Conservation (phyloP, 2,888 invertebrate species). For the Steinernema carpocapsae region DNA sequence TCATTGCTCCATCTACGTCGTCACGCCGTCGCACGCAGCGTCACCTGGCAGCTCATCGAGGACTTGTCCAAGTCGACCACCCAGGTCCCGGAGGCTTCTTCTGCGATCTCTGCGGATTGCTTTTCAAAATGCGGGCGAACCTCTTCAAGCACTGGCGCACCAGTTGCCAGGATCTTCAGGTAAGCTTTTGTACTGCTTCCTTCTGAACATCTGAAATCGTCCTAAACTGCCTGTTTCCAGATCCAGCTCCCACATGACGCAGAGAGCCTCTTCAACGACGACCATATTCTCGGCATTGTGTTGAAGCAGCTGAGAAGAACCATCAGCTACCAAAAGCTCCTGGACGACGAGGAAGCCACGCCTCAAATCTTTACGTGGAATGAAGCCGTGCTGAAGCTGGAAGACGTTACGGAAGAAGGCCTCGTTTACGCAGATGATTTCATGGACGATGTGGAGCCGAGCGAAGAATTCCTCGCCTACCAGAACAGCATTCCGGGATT, state of each 20-base stretch:
- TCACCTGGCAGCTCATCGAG: too few species aligned
- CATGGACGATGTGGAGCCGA: slow-evolving; percentile 45
- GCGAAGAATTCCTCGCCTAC: too few species aligned
- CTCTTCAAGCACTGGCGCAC: slow-evolving; percentile 59
- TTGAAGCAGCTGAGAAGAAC: background rate
- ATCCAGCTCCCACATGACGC: background rate
- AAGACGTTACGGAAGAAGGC: background rate
- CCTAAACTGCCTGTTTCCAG: background rate
- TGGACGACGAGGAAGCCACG: background rate
- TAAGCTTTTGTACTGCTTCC: slow-evolving; percentile 2
- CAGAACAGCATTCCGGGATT: too few species aligned
- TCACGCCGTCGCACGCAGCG: too few species aligned
- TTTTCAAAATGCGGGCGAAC: slow-evolving; percentile 56
- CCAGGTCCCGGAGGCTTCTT: slow-evolving; percentile 48
- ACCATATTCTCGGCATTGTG: background rate
- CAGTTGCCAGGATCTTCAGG: slow-evolving; percentile 56
- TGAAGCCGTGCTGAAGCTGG: too few species aligned
- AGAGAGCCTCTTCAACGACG: background rate
- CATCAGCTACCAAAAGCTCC: background rate
- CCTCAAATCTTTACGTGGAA: background rate
- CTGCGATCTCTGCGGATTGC: slow-evolving; percentile 60
- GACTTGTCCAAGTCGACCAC: too few species aligned
- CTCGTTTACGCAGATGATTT: slow-evolving; percentile 59
- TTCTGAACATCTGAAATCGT: too few species aligned
- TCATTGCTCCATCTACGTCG: too few species aligned